Percentiles rank a stretch among this genome's conserved stretches.
These are phyloP conservation scores for Poecilia wingei DNA, from an alignment of 2,797 vertebrate genomes.

Conservation along the genomic window DNA sequence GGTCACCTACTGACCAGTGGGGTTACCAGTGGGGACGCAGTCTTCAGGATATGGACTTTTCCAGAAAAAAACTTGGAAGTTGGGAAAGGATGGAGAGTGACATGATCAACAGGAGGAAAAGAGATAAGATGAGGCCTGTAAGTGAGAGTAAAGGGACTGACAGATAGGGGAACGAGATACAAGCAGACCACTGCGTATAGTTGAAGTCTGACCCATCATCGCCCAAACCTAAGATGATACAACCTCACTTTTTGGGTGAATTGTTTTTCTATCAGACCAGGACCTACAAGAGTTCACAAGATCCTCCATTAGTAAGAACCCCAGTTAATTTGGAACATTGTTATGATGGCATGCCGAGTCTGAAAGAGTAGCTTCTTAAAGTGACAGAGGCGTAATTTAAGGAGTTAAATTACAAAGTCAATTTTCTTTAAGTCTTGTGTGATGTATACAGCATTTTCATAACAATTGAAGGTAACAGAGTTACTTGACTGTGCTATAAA, in stretches of 20 bases:
- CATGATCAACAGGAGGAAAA: background rate
- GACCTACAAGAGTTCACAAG: background rate
- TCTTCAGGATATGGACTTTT: background rate
- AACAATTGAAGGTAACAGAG: too few relatives aligned
- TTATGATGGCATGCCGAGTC: too few relatives aligned
- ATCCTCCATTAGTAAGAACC: background rate
- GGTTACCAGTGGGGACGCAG: background rate
- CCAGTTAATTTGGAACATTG: background rate
- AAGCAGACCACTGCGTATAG: background rate
- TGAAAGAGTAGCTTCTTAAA: too few relatives aligned
- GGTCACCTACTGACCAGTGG: background rate
- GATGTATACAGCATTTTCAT: too few relatives aligned
- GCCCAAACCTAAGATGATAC: background rate
- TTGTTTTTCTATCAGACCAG: background rate
- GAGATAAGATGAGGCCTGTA: background rate
- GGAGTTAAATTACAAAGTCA: too few relatives aligned
- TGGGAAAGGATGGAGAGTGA: background rate
- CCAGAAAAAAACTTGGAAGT: background rate
- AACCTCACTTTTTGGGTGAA: background rate
- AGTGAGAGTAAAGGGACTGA: background rate
- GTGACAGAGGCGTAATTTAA: too few relatives aligned
- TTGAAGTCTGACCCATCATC: background rate
- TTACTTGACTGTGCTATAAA: too few relatives aligned
- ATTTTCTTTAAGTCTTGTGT: too few relatives aligned
- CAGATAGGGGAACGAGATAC: background rate